These are phyloP conservation scores for Pararge aegeria DNA, from an alignment of 1,140 invertebrate genomes.

Conservation along the genomic window DNA sequence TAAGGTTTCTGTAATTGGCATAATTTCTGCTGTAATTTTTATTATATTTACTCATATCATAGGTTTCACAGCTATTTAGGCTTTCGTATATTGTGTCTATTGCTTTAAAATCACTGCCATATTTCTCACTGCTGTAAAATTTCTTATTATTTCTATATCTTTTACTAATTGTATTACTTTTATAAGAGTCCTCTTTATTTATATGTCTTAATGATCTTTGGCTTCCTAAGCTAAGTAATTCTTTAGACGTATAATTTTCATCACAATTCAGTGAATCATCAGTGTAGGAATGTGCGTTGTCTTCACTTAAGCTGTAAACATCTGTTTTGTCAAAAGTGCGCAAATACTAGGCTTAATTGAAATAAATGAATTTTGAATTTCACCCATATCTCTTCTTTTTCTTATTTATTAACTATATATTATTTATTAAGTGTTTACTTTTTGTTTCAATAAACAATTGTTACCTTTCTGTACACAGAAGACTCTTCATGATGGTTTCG, in stretches of 20 bases:
- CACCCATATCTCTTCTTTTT: too few relatives aligned
- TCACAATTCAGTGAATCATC: neutral
- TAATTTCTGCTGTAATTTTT: neutral
- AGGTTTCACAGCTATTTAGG: too few relatives aligned
- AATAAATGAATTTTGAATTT: too few relatives aligned
- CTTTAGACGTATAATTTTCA: neutral
- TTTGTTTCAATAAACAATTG: too few relatives aligned
- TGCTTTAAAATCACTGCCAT: too few relatives aligned
- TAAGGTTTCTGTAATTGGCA: neutral
- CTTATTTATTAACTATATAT: too few relatives aligned
- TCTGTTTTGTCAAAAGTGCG: neutral
- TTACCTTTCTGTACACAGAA: neutral
- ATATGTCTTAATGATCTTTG: neutral
- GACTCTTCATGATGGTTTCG: too few relatives aligned
- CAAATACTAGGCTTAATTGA: too few relatives aligned
- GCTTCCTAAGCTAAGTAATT: neutral
- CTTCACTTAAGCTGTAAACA: neutral
- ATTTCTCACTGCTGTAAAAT: too few relatives aligned
- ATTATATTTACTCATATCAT: too few relatives aligned
- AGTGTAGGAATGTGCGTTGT: neutral
- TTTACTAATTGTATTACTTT: neutral
- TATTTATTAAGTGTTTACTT: too few relatives aligned
- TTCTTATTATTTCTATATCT: neutral
- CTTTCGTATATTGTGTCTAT: too few relatives aligned
- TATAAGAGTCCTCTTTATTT: neutral